Percentiles rank a stretch among this genome's conserved stretches.
phyloP scores from a whole-genome alignment of 2,888 invertebrate species.

The Cheilosia urbana region DNA sequence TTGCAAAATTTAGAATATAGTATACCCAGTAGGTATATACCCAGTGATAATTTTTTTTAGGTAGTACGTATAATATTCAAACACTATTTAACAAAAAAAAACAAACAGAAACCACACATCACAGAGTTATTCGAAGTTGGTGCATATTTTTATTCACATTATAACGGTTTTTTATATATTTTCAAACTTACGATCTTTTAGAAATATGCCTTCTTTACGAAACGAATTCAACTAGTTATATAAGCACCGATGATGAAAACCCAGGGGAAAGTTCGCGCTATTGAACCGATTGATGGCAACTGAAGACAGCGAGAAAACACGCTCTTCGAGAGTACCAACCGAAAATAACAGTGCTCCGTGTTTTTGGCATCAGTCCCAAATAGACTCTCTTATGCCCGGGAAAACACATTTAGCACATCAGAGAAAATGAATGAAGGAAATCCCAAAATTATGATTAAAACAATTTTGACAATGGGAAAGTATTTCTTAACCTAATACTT shows the following conservation, averaged over 20 bases:
- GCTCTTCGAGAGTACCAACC: slow-evolving; percentile 83
- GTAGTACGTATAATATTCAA: slow-evolving; percentile 3
- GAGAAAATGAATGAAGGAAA: slow-evolving; percentile 76
- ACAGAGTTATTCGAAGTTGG: slow-evolving; percentile 47
- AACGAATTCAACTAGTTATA: slow-evolving; percentile 71
- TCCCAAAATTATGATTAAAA: slow-evolving; percentile 75
- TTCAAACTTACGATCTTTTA: slow-evolving; percentile 70
- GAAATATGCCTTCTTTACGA: slow-evolving; percentile 73
- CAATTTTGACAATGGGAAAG: slow-evolving; percentile 72
- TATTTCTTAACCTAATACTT: slow-evolving; percentile 66
- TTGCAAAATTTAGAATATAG: slow-evolving; percentile 40
- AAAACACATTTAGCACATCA: slow-evolving; percentile 83
- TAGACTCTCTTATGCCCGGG: slow-evolving; percentile 84
- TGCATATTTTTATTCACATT: slow-evolving; percentile 44
- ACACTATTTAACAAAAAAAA: slow-evolving; percentile 43
- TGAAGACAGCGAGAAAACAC: slow-evolving; percentile 83
- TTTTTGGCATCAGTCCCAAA: slow-evolving; percentile 84
- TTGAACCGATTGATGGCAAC: slow-evolving; percentile 84
- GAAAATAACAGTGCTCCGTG: slow-evolving; percentile 83
- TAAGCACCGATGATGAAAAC: slow-evolving; percentile 76
- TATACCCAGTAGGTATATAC: slow-evolving; percentile 7
- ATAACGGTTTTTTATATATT: slow-evolving; percentile 33
- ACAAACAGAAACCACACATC: slow-evolving; percentile 28
- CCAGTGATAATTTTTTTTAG: background rate
- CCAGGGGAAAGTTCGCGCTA: slow-evolving; percentile 83